Evolutionary conservation across 2,797 vertebrate genomes (phyloP), one percentile per base, ranked within the genome.

Genomic region (Tinamus major): DNA sequence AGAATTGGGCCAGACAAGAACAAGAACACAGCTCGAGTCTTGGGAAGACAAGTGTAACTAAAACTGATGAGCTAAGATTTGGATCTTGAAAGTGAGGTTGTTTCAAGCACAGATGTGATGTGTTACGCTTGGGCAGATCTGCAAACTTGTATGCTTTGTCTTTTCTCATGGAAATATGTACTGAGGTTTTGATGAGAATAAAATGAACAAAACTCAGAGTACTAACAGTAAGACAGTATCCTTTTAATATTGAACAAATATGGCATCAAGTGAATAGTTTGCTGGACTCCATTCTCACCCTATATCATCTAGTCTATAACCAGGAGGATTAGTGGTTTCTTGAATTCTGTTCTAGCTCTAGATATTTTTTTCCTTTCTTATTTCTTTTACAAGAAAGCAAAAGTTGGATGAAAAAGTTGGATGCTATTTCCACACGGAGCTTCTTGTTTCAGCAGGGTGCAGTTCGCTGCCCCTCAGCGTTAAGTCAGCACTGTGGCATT

Each of bases 301-400:
- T 37, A 1, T 13, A 49, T 63, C 58, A 31, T 15, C 19, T 35
- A 44, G 10, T 31, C 35, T 1, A 0, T 72, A n/a, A 67, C n/a
- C 35, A 88, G 63, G 64, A 89, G 37, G 27, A 69, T 59, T 11
- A 41, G n/a, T 58, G 27, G 29, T 56, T 94, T 86, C 37, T 92
- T 42, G 10, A 91, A 24, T 10, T 85, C 80, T 79, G 35, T 69
- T 90, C 46, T 72, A 81, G 26, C n/a, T 91, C 33, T 37, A 83
- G 24, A 20, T 51, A 76, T 48, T 39, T 33, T 10, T 23, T 8
- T 55, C 44, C 26, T 79, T 71, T 49, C 6, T 5, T 21, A 15
- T 8, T 46, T 44, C 29, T 68, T 49, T 19, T 9, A 78, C 64
- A 79, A 59, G 19, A 13, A 84, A 74, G 37, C 17, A 69, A 78